Evolutionary conservation across 2,113 vertebrate genomes (phyloP).

Genomic region (Eurypyga helias): DNA sequence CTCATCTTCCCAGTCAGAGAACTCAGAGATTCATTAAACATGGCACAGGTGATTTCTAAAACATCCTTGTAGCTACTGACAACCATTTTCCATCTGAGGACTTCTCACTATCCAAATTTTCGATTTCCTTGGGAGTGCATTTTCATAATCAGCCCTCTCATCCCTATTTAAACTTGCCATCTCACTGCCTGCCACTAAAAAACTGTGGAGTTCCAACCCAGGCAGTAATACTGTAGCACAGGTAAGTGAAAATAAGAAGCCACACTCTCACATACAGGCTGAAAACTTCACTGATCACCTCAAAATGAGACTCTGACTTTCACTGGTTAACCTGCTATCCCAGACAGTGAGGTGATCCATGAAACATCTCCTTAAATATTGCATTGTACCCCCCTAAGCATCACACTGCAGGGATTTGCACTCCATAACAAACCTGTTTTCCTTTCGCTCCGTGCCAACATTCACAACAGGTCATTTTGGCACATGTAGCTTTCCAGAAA

Average conservation of each 20-base stretch:
- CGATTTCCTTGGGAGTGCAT: neutral
- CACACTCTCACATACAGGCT: neutral
- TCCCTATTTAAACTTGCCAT: neutral
- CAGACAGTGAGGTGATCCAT: neutral
- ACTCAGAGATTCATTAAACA: neutral
- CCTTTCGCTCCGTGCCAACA: neutral
- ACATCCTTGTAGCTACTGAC: neutral
- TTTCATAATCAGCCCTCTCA: neutral
- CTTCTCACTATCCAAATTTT: neutral
- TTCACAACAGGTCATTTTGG: neutral
- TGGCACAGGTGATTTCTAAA: slow-evolving; percentile 6
- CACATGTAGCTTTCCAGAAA: neutral
- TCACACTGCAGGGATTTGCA: neutral
- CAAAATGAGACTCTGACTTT: neutral
- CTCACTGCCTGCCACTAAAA: neutral
- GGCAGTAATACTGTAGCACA: neutral
- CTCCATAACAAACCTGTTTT: neutral
- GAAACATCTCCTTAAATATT: neutral
- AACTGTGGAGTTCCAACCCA: neutral
- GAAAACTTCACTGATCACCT: neutral
- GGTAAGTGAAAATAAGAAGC: neutral
- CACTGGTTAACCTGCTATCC: neutral
- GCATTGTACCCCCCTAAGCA: neutral
- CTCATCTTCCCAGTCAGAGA: neutral
- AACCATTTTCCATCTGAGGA: neutral